Base-by-base conservation (phyloP, 2,113 vertebrate species). In the Marcusenius ussheri region DNA sequence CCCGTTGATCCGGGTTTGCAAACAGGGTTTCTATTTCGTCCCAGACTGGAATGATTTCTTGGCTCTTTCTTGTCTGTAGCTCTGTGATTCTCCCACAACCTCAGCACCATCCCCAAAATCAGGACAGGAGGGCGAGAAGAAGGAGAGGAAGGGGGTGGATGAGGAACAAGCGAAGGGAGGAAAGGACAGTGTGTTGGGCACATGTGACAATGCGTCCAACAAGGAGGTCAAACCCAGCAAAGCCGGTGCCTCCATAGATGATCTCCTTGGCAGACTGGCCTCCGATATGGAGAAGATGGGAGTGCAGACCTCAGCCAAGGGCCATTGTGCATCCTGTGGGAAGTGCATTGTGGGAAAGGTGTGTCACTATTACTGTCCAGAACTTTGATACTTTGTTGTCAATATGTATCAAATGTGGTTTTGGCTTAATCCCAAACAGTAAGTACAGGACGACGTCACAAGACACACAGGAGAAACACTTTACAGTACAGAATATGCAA, bases 261-360 rank as follows among this genome's bases (percentile, higher is more conserved):
- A 94, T 27, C 96, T 99, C 93, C 95, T 99, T 31, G 96, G 96
- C 80, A 96, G 93, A 2, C 94, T 99, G 92, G 96, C 95, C 42
- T 95, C 93, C 50, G 97, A 97, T 80, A 91, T 99, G 93, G 95
- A 98, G 94, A 96, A 96, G 91, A 97, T 98, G 39, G 98, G 98
- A 0, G 96, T 99, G 45, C 92, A 89, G 0, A 97, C 98, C 0
- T 77, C 93, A 0, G 94, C 96, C 0, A 94, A 97, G 2, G 97
- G 97, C 13, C 31, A 95, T 88, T 99, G 98, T 3, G 94, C 95
- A 10, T 91, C 96, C 85, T 99, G 98, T 93, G 91, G 74, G 89
- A 99, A 99, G 91, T 93, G 94, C 56, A 97, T 98, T 0, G 95
- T 94, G 0, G 96, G 98, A 91, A 97, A 98, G 97, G 98, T 35